phyloP scores from a whole-genome alignment of 1,140 invertebrate genomes.

The Pissodes strobi region DNA sequence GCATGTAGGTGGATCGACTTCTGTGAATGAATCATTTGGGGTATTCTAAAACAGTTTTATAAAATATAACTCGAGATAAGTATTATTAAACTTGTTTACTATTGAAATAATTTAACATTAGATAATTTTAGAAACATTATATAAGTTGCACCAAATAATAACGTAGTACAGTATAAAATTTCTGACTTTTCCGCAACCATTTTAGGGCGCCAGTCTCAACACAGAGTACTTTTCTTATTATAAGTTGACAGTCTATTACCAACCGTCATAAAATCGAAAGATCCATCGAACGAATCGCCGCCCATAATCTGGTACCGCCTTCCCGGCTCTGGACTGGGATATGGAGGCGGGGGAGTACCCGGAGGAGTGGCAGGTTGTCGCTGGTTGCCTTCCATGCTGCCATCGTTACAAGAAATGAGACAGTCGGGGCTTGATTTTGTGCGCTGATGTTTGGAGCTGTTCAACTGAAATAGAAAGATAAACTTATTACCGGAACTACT shows the following conservation, averaged over 20 bases:
- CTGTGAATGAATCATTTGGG: constrained; percentile 44
- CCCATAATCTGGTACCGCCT: not conserved
- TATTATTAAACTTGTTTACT: no score
- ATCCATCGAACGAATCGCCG: constrained; percentile 16
- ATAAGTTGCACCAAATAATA: no score
- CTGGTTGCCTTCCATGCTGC: constrained; percentile 57
- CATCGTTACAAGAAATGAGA: constrained; percentile 61
- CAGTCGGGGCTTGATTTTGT: constrained; percentile 74
- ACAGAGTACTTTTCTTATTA: no score
- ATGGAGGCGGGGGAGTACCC: constrained; percentile 85
- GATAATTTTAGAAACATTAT: no score
- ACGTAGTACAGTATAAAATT: not conserved
- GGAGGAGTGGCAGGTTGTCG: constrained; percentile 66
- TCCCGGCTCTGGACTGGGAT: constrained; percentile 55
- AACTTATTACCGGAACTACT: no score
- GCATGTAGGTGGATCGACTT: constrained; percentile 28
- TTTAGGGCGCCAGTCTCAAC: constrained; percentile 4
- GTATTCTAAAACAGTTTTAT: constrained; percentile 25
- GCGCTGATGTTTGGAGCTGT: constrained; percentile 64
- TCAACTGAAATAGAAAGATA: no score
- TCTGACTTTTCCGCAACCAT: not conserved
- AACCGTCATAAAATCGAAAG: constrained; percentile 1
- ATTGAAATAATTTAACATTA: not conserved
- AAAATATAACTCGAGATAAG: not conserved
- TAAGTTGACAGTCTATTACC: no score